Conservation (phyloP, 1,140 invertebrate species). For the Heliothis virescens region DNA sequence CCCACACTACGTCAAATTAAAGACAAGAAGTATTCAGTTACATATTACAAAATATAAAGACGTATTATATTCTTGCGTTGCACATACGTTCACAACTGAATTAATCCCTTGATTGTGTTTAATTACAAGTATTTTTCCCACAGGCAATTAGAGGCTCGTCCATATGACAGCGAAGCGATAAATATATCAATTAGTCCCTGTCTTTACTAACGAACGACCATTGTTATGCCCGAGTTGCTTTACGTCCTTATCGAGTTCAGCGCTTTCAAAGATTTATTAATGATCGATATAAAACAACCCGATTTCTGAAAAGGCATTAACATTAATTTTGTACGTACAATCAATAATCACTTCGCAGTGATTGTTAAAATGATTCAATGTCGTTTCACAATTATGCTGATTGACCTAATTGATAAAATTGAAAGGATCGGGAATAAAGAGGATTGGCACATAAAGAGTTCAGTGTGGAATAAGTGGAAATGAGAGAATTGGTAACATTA, state of each 20-base stretch:
- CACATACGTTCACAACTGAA: conserved; percentile 27
- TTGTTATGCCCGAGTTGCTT: background rate
- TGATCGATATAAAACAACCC: background rate
- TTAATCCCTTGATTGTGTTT: conserved; percentile 53
- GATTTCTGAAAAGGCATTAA: background rate
- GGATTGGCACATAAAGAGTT: background rate
- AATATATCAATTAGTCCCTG: conserved; percentile 36
- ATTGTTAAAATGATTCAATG: background rate
- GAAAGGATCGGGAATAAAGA: background rate
- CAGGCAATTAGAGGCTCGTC: conserved; percentile 46
- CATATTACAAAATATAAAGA: too few species aligned
- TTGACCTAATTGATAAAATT: background rate
- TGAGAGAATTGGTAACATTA: background rate
- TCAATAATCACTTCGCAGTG: background rate
- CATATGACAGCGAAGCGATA: conserved; percentile 30
- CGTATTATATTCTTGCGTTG: background rate
- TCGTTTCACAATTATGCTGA: background rate
- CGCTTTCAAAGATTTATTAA: background rate
- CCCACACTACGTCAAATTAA: too few species aligned
- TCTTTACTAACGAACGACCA: conserved; percentile 22
- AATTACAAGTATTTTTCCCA: conserved; percentile 56
- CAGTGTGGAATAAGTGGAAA: conserved; percentile 1
- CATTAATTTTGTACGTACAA: background rate
- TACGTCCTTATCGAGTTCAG: background rate
- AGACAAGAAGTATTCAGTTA: too few species aligned